Percentiles rank a stretch among this genome's conserved stretches.
These are phyloP conservation scores for Tragelaphus buxtoni DNA, from an alignment of 2,113 vertebrate genomes.

Conservation along the genomic window DNA sequence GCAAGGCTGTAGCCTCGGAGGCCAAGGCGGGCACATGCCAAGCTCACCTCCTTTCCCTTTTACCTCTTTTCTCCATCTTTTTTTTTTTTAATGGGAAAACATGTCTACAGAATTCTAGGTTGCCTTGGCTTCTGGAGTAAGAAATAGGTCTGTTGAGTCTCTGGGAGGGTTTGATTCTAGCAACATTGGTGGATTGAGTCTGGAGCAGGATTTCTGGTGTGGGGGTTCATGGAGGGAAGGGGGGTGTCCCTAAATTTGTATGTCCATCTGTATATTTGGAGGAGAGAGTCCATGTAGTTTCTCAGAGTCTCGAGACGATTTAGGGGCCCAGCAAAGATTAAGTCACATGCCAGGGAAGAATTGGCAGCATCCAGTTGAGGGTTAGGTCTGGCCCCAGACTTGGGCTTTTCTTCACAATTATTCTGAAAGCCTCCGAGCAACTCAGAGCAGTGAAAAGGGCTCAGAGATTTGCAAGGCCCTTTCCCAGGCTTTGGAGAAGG, in stretches of 20 bases:
- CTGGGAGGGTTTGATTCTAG: neutral
- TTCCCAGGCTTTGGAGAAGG: neutral
- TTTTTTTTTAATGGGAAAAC: neutral
- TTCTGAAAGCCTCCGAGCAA: neutral
- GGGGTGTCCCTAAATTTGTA: neutral
- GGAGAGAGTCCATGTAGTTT: neutral
- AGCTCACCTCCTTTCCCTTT: neutral
- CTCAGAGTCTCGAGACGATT: neutral
- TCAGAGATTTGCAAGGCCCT: neutral
- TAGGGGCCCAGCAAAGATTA: neutral
- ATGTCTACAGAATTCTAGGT: neutral
- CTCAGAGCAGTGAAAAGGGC: neutral
- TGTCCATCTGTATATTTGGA: neutral
- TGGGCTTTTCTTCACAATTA: neutral
- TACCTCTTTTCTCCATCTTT: neutral
- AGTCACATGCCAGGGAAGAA: neutral
- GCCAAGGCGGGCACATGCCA: neutral
- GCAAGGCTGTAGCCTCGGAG: neutral
- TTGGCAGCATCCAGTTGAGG: neutral
- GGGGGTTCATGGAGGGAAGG: neutral
- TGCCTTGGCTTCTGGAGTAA: neutral
- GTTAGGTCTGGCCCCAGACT: neutral
- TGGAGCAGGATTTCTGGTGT: neutral
- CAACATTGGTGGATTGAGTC: neutral
- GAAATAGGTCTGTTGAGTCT: neutral